Percentiles rank a stretch among this genome's conserved stretches.
phyloP scores from a whole-genome alignment of 1,140 invertebrate genomes.

The Pseudomyrmex flavicornis region DNA sequence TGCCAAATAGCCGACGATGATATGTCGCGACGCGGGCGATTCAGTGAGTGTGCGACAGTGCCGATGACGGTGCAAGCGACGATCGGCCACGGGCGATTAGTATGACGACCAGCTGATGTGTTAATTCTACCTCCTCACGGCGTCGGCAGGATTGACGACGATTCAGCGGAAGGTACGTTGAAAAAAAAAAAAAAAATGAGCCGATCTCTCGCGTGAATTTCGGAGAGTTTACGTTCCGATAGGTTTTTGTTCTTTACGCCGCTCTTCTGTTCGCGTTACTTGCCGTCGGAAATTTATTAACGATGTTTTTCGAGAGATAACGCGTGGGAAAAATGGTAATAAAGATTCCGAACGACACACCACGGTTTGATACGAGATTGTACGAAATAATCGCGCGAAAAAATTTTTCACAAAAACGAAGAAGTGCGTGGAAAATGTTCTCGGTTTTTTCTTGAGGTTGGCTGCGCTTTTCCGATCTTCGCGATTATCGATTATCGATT shows the following conservation, averaged over 20 bases:
- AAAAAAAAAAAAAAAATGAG: background rate
- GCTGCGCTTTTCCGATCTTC: background rate
- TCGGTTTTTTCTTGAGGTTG: background rate
- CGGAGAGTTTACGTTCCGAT: background rate
- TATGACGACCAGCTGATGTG: conserved; percentile 77
- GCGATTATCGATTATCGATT: background rate
- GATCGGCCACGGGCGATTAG: conserved; percentile 58
- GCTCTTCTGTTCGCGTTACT: background rate
- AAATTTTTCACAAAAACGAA: no score
- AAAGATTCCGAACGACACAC: background rate
- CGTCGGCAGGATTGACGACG: conserved; percentile 59
- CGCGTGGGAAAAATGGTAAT: background rate
- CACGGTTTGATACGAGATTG: background rate
- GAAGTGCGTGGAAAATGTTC: no score
- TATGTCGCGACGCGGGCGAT: conserved; percentile 48
- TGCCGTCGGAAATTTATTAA: background rate
- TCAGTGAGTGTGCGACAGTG: conserved; percentile 66
- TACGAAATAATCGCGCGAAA: no score
- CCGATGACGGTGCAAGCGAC: conserved; percentile 25
- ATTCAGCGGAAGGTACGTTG: conserved; percentile 62
- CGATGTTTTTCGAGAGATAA: background rate
- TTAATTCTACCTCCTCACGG: conserved; percentile 68
- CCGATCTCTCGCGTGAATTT: background rate
- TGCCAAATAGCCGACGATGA: conserved; percentile 35
- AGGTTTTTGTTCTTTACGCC: background rate